Conservation (phyloP, 2,797 vertebrate genomes). For the Gorsachius magnificus region DNA sequence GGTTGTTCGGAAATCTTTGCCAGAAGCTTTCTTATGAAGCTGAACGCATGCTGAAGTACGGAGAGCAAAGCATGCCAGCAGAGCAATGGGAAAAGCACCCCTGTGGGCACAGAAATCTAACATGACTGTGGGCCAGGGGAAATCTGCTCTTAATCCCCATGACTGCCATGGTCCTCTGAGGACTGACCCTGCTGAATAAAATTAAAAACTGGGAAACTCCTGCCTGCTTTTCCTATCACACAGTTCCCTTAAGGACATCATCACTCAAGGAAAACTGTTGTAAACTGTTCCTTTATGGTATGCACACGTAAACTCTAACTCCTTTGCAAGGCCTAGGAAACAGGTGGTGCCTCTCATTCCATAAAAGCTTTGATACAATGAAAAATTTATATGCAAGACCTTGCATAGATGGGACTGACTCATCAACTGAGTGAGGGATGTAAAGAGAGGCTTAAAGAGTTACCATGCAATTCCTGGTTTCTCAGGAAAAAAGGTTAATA, state of each 20-base stretch:
- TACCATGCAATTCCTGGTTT: background rate
- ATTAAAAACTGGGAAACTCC: slow-evolving; percentile 44
- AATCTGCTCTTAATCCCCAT: slow-evolving; percentile 45
- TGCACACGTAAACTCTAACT: background rate
- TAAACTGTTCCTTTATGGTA: background rate
- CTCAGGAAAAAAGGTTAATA: background rate
- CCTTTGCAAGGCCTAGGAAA: background rate
- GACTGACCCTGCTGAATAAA: slow-evolving; percentile 44
- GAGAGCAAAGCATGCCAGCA: background rate
- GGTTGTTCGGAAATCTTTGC: background rate
- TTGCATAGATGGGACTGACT: background rate
- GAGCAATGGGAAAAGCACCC: background rate
- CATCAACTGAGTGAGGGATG: background rate
- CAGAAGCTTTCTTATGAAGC: background rate
- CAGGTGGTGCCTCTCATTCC: background rate
- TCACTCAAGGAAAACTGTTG: background rate
- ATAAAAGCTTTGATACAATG: background rate
- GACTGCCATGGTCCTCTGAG: slow-evolving; percentile 1
- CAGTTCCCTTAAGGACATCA: background rate
- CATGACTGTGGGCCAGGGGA: background rate
- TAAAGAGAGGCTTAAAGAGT: background rate
- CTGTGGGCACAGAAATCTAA: slow-evolving; percentile 1
- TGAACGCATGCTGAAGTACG: background rate
- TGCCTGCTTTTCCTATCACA: background rate
- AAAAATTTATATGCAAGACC: background rate